Conservation (phyloP, 2,888 invertebrate genomes). For the Cantharis rustica region DNA sequence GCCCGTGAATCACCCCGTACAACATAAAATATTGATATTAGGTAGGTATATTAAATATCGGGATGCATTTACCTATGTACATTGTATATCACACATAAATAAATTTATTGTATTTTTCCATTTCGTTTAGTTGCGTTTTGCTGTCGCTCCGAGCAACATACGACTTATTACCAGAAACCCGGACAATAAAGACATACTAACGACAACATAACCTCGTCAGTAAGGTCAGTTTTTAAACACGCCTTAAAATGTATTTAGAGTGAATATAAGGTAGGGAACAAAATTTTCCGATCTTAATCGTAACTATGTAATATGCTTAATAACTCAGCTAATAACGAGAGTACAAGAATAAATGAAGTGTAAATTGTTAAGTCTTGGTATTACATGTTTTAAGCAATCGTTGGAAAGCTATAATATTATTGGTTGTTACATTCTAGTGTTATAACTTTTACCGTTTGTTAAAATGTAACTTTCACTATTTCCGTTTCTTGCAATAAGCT, state of each 20-base stretch:
- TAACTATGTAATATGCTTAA: neutral
- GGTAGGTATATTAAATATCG: neutral
- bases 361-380: neutral
- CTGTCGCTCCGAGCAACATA: neutral
- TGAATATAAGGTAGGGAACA: neutral
- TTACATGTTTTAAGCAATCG: neutral
- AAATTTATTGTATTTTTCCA: neutral
- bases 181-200: too few species aligned
- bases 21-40: neutral
- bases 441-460: constrained; percentile 17
- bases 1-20: neutral
- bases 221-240: too few species aligned
- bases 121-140: neutral
- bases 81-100: too few species aligned
- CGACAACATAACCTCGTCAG: too few species aligned
- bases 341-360: neutral
- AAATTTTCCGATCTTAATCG: neutral
- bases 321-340: neutral
- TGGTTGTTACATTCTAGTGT: constrained; percentile 4
- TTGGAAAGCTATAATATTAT: constrained; percentile 1
- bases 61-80: too few species aligned
- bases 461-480: constrained; percentile 16
- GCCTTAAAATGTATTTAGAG: too few species aligned
- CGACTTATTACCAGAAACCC: neutral
- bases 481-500: constrained; percentile 5